These are phyloP conservation scores for Cremastinae sp. DNA, from an alignment of 2,888 invertebrate genomes.

Conservation along the genomic window DNA sequence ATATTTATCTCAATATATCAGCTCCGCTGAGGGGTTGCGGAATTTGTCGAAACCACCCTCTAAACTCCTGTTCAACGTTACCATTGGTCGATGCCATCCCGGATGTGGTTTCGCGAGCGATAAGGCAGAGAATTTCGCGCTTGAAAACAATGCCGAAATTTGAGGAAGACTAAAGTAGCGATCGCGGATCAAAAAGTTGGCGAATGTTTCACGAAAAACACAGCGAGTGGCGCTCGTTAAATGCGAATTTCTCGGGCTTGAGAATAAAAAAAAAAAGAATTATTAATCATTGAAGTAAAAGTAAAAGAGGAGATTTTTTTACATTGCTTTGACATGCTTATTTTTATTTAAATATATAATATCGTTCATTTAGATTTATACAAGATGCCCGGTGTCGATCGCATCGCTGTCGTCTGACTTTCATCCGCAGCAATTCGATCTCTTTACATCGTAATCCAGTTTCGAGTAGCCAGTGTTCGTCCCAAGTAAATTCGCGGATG, in stretches of 20 bases:
- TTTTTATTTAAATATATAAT: too few species aligned
- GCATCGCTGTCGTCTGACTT: conserved; percentile 19
- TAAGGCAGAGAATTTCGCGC: too few species aligned
- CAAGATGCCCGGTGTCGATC: conserved; percentile 39
- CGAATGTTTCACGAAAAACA: conserved; percentile 55
- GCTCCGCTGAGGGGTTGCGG: too few species aligned
- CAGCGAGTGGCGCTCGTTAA: too few species aligned
- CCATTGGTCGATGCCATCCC: too few species aligned
- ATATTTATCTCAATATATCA: too few species aligned
- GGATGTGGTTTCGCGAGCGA: too few species aligned
- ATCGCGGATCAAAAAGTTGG: neutral
- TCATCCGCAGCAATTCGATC: conserved; percentile 23
- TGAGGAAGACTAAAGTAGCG: neutral
- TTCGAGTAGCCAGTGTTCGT: conserved; percentile 38
- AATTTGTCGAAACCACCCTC: neutral
- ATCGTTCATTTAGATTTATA: conserved; percentile 64
- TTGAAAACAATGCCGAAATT: too few species aligned
- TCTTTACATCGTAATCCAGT: conserved; percentile 33
- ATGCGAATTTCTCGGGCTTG: too few species aligned
- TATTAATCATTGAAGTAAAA: neutral
- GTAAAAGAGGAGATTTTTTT: too few species aligned
- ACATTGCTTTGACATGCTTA: neutral
- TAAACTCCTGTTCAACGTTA: too few species aligned
- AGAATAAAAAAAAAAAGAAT: neutral
- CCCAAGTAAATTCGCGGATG: neutral